Conservation (phyloP, 53 echinoderm and acorn worm species). For the Arbacia lixula region DNA sequence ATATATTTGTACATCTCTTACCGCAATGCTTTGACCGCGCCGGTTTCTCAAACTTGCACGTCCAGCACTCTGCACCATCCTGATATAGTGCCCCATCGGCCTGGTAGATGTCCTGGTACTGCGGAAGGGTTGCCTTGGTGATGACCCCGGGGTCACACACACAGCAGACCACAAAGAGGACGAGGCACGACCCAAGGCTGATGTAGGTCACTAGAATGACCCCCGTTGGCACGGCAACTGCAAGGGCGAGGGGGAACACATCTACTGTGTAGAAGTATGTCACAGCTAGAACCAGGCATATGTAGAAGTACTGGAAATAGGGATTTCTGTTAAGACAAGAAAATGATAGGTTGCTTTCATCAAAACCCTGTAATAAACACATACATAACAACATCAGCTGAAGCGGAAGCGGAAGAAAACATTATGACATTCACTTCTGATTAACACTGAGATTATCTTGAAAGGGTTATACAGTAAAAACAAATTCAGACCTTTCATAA, state of each 20-base stretch:
- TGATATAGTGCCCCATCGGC: slow-evolving; percentile 72
- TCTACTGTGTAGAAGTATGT: slow-evolving; percentile 47
- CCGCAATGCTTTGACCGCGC: slow-evolving; percentile 96
- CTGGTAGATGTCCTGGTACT: slow-evolving; percentile 45
- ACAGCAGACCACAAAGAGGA: slow-evolving; percentile 64
- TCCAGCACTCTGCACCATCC: slow-evolving; percentile 57
- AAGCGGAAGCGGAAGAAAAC: background rate
- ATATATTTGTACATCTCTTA: too few relatives aligned
- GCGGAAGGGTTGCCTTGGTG: slow-evolving; percentile 42
- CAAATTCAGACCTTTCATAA: slow-evolving; percentile 25
- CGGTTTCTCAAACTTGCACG: slow-evolving; percentile 81
- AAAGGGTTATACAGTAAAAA: background rate
- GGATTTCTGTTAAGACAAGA: slow-evolving; percentile 68
- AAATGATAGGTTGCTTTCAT: background rate
- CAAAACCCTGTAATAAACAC: background rate
- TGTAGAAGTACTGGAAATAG: slow-evolving; percentile 76
- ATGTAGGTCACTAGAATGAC: slow-evolving; percentile 54
- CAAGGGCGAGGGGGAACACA: slow-evolving; percentile 48
- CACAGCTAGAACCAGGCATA: slow-evolving; percentile 47
- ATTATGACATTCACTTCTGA: too few relatives aligned
- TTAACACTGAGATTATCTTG: too few relatives aligned
- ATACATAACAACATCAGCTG: background rate
- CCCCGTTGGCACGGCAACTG: background rate
- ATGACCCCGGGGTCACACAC: slow-evolving; percentile 80
- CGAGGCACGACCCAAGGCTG: slow-evolving; percentile 58